Percentiles rank a stretch among this genome's conserved stretches.
Evolutionary conservation across 2,888 invertebrate genomes (phyloP).

Genomic region (Drosophila setosimentum): DNA sequence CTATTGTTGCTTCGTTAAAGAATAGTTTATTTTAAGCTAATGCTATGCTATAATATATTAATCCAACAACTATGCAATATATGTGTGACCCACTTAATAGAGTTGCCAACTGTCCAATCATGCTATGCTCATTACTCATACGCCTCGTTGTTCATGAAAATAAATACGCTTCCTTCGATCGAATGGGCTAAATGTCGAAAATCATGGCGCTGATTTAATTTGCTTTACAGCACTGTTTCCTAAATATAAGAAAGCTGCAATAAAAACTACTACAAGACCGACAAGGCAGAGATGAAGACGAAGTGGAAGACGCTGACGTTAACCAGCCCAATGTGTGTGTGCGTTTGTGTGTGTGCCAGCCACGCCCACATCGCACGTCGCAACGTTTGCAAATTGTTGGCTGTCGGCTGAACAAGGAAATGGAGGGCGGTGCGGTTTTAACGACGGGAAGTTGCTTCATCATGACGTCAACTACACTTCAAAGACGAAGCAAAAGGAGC

Average conservation of each 20-base stretch:
- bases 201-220: slow-evolving; percentile 71
- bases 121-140: slow-evolving; percentile 54
- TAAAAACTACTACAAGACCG: not conserved
- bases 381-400: slow-evolving; percentile 53
- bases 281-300: not conserved
- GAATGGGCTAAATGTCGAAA: slow-evolving; percentile 41
- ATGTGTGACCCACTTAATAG: slow-evolving; percentile 31
- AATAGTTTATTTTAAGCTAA: slow-evolving; percentile 4
- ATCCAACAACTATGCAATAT: not conserved
- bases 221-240: slow-evolving; percentile 47
- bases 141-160: slow-evolving; percentile 23
- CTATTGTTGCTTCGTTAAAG: not conserved
- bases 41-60: slow-evolving; percentile 3
- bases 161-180: slow-evolving; percentile 12
- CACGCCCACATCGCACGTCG: slow-evolving; percentile 52
- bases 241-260: slow-evolving; percentile 8
- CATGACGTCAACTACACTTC: slow-evolving; percentile 67
- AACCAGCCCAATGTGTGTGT: slow-evolving; percentile 44
- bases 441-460: slow-evolving; percentile 66
- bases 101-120: slow-evolving; percentile 43
- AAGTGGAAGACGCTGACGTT: slow-evolving; percentile 20
- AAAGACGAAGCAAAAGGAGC: slow-evolving; percentile 27
- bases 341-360: slow-evolving; percentile 16
- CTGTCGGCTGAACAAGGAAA: slow-evolving; percentile 16
- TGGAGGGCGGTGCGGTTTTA: slow-evolving; percentile 42